phyloP scores from a whole-genome alignment of 2,888 invertebrate species.

The Embidobia sp. region DNA sequence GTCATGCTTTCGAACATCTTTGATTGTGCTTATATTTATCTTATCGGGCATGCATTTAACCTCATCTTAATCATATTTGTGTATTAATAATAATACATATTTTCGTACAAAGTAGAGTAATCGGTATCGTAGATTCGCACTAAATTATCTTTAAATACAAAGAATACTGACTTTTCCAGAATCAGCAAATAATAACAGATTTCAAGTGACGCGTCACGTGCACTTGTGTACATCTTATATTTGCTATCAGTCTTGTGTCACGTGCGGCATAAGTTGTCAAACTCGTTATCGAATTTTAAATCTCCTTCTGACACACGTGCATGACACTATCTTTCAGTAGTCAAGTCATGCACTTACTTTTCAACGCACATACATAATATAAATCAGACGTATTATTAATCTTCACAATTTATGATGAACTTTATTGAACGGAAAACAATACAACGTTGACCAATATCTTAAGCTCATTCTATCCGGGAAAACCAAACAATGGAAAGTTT shows the following conservation, averaged over 20 bases:
- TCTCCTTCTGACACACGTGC: constrained; percentile 56
- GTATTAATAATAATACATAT: constrained; percentile 10
- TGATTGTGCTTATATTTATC: constrained; percentile 4
- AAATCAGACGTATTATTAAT: no score
- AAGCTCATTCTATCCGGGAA: no score
- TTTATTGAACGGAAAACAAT: no score
- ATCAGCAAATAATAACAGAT: constrained; percentile 52
- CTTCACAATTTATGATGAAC: no score
- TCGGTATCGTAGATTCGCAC: background rate
- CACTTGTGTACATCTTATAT: constrained; percentile 45
- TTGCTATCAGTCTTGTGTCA: constrained; percentile 59
- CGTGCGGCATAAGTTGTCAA: constrained; percentile 60
- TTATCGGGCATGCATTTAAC: constrained; percentile 14
- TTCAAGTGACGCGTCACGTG: constrained; percentile 42
- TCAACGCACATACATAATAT: background rate
- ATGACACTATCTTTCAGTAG: constrained; percentile 40
- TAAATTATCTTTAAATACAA: constrained; percentile 19
- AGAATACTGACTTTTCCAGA: constrained; percentile 18
- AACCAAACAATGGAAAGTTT: no score
- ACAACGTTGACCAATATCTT: no score
- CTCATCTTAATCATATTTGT: constrained; percentile 26
- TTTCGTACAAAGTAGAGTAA: constrained; percentile 19
- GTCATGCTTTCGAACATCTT: constrained; percentile 4
- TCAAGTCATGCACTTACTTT: constrained; percentile 18
- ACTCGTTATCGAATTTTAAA: constrained; percentile 52